phyloP scores from a whole-genome alignment of 2,797 vertebrate genomes.

The Mus minutoides region DNA sequence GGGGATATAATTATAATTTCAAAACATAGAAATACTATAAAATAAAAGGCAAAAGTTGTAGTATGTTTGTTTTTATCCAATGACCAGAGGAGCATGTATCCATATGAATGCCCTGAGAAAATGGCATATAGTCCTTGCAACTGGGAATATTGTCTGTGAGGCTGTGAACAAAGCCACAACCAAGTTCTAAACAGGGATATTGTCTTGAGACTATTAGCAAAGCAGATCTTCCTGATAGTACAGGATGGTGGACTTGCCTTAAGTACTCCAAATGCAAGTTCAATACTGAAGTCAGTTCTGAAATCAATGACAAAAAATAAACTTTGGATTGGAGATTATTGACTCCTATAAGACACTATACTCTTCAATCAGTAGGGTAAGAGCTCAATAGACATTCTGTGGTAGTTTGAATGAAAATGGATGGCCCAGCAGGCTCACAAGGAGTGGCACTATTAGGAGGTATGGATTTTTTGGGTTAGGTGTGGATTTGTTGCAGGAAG shows the following conservation, averaged over 20 bases:
- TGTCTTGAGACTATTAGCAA: neutral
- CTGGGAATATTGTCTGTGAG: accelerated
- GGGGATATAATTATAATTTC: neutral
- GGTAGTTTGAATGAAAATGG: neutral
- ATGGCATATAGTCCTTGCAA: accelerated
- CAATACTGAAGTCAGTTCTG: neutral
- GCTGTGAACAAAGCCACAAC: neutral
- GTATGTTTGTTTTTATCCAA: neutral
- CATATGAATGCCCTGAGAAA: accelerated
- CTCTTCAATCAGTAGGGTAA: neutral
- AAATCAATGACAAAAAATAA: neutral
- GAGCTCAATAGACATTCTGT: neutral
- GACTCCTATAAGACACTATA: neutral
- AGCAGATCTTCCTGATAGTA: neutral
- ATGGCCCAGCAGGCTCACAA: neutral
- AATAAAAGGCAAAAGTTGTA: neutral
- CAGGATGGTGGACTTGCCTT: neutral
- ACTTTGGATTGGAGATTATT: neutral
- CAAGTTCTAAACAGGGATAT: neutral
- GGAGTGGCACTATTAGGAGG: neutral
- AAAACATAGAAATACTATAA: neutral
- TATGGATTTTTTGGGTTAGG: neutral
- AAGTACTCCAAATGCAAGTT: neutral
- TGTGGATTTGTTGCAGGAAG: neutral
- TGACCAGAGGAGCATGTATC: too few relatives aligned